These are phyloP conservation scores for Ictidomys tridecemlineatus DNA, from an alignment of 2,113 vertebrate species.

Conservation along the genomic window DNA sequence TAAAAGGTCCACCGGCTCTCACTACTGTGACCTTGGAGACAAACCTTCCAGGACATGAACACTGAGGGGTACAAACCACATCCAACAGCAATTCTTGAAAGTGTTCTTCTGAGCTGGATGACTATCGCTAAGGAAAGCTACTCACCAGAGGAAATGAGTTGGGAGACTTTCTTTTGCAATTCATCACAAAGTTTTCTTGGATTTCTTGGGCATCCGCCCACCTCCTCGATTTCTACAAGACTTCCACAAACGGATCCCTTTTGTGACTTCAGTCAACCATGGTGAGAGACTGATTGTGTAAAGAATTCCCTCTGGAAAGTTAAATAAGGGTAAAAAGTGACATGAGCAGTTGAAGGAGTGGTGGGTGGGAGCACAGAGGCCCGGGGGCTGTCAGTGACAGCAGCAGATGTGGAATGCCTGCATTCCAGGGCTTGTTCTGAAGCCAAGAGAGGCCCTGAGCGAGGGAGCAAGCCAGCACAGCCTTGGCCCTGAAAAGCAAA, in stretches of 20 bases:
- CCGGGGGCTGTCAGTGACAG: not conserved
- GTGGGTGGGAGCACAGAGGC: not conserved
- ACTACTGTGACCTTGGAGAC: not conserved
- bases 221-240: not conserved
- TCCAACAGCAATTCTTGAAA: not conserved
- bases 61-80: not conserved
- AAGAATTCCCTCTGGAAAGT: not conserved
- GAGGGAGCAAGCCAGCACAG: not conserved
- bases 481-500: not conserved
- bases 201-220: not conserved
- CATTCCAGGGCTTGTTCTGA: not conserved
- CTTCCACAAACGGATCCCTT: not conserved
- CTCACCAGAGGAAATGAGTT: not conserved
- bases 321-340: slow-evolving; percentile 9
- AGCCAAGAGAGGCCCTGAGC: not conserved
- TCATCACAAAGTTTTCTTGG: not conserved
- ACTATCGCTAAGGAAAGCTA: not conserved
- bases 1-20: not conserved
- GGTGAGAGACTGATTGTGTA: not conserved
- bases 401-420: not conserved
- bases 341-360: not conserved
- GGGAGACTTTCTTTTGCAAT: not conserved
- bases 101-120: not conserved
- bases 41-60: not conserved
- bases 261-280: not conserved